Percentiles rank a stretch among this genome's conserved stretches.
Evolutionary conservation across 2,113 vertebrate species (phyloP).

Genomic region (Ascaphus truei): DNA sequence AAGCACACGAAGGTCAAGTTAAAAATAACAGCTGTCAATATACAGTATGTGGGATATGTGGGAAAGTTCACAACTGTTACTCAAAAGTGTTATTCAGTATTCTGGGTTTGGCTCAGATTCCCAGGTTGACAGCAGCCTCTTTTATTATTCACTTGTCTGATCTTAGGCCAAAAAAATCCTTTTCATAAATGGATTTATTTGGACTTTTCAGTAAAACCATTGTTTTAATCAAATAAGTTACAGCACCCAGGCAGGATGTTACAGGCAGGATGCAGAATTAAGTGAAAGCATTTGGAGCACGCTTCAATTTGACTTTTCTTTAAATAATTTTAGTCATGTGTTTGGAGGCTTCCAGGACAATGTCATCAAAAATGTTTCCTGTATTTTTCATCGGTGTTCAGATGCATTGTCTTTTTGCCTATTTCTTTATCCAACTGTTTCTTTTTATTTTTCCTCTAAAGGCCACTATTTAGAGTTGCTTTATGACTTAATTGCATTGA

Average conservation of each 20-base stretch:
- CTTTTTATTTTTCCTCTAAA: too few relatives aligned
- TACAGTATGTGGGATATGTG: background rate
- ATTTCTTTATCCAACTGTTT: too few relatives aligned
- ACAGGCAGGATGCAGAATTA: background rate
- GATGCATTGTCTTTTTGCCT: too few relatives aligned
- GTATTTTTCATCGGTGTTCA: too few relatives aligned
- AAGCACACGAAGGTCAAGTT: background rate
- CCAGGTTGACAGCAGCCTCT: background rate
- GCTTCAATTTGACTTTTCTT: background rate
- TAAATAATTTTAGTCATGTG: too few relatives aligned
- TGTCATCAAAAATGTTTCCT: too few relatives aligned
- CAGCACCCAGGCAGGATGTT: conserved; percentile 8
- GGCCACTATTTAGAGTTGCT: too few relatives aligned
- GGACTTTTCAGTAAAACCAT: conserved; percentile 20
- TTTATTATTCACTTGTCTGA: conserved; percentile 10
- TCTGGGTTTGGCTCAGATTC: conserved; percentile 5
- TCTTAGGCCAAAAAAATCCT: background rate
- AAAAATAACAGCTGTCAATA: conserved; percentile 26
- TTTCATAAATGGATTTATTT: conserved; percentile 9
- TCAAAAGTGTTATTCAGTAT: background rate
- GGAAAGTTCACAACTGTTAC: background rate
- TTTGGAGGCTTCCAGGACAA: too few relatives aligned
- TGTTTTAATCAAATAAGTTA: conserved; percentile 5
- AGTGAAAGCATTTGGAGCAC: background rate
- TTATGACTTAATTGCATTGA: too few relatives aligned